Percentiles rank a stretch among this genome's conserved stretches.
Conservation (phyloP, 2,797 vertebrate species). For the Micromesistius poutassou region DNA sequence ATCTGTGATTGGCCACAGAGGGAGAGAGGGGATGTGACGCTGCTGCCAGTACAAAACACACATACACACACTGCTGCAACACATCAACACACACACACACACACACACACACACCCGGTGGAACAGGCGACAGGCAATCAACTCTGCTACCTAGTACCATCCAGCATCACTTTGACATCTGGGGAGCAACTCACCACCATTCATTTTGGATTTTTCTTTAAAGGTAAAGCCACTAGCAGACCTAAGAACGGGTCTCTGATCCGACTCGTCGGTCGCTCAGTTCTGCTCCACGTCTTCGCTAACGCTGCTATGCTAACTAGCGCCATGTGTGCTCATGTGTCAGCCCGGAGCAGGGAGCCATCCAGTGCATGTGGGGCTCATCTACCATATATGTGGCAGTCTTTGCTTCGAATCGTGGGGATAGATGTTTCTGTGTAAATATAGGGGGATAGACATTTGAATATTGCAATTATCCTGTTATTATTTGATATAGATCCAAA, state of each 20-base stretch:
- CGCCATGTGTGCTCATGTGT: not conserved
- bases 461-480: too few relatives aligned
- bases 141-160: not conserved
- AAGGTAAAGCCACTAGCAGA: constrained; percentile 24
- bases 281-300: too few relatives aligned
- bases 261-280: too few relatives aligned
- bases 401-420: too few relatives aligned
- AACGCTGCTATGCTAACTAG: not conserved
- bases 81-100: constrained; percentile 6
- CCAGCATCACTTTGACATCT: not conserved
- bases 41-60: constrained; percentile 52
- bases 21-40: constrained; percentile 50
- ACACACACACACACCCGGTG: constrained; percentile 29
- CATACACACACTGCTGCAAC: constrained; percentile 24
- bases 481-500: too few relatives aligned
- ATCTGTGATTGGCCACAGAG: not conserved
- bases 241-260: too few relatives aligned
- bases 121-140: not conserved
- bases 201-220: constrained; percentile 9
- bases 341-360: not conserved
- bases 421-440: too few relatives aligned
- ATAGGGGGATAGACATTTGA: too few relatives aligned
- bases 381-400: too few relatives aligned
- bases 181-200: not conserved
- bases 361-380: too few relatives aligned